Evolutionary conservation across 2,888 invertebrate species (phyloP), one percentile per base, ranked within the genome.

Genomic region (Bugulina stolonifera): DNA sequence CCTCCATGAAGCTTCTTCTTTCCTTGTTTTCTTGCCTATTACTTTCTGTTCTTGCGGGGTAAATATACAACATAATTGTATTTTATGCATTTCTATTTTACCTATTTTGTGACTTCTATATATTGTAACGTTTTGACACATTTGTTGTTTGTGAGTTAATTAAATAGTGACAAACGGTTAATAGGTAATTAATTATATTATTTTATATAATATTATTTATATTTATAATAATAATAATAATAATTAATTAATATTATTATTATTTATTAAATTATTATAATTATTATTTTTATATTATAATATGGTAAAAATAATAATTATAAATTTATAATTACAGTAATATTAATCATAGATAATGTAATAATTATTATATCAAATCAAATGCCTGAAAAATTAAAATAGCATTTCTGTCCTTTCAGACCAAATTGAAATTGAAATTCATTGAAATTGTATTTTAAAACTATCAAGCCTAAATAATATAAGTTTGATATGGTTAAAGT

Each of bases 1-100:
- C 78, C 76, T 76, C 78, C 72, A 34, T 64, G n/a, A 64, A 64
- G 22, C 10, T 32, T 27, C 2, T n/a, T 5, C 3, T 32, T 32
- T 64, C 32, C 3, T 34, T 64, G 27, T 64, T 27, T 64, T 25
- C n/a, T 64, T 25, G 29, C 64, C 18, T 64, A n/a, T 32, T 64
- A 5, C 10, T 25, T 14, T 64, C 22, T 64, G 64, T 34, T 64
- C 27, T 64, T 29, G 64, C 64, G 3, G 64, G 64, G 64, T 64
- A 29, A 64, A 27, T 64, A 27, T 64, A 18, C 10, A 3, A 23
- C 22, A 10, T 22, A 52, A 10, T 22, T 52, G 10, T 52, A 52
- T 52, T 52, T 14, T 22, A 52, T 52, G 10, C 52, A 52, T 22
- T 14, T 14, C 52, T 52, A 52, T 14, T 52, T 52, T 14, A 52